Conservation (phyloP, 2,797 vertebrate species). For the Synaphobranchus kaupii region DNA sequence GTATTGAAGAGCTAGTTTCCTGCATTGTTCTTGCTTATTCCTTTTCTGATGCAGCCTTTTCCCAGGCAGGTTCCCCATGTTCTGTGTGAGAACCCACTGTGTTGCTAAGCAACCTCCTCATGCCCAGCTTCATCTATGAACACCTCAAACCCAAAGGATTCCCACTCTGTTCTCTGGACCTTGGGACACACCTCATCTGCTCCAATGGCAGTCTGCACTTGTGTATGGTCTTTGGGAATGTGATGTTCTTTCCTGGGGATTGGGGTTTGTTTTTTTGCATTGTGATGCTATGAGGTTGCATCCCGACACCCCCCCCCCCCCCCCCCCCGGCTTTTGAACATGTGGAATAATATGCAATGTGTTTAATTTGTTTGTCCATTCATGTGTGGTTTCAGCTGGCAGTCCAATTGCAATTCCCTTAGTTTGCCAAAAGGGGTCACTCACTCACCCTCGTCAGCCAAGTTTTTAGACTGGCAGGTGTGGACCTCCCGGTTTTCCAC, state of each 20-base stretch:
- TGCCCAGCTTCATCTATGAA: background rate
- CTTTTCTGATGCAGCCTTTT: background rate
- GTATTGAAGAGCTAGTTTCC: conserved; percentile 1
- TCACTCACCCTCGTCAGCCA: background rate
- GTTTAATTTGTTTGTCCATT: background rate
- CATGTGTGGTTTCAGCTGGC: background rate
- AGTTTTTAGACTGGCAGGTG: background rate
- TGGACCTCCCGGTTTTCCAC: background rate
- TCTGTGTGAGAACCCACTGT: background rate
- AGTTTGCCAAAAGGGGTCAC: background rate
- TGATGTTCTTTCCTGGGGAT: conserved; percentile 15
- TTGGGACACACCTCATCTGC: background rate
- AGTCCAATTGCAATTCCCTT: background rate
- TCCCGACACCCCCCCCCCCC: background rate
- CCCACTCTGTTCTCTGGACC: background rate
- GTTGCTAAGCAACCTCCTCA: background rate
- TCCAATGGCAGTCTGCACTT: background rate
- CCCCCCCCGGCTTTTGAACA: background rate
- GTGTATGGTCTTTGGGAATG: background rate
- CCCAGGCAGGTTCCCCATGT: background rate
- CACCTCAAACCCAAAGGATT: background rate
- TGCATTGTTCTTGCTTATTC: background rate
- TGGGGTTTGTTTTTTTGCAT: background rate
- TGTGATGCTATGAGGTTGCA: conserved; percentile 5
- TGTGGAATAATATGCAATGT: conserved; percentile 38